Conservation (phyloP, 92 coral and sea anemone species). For the Epizoanthus ramosus region DNA sequence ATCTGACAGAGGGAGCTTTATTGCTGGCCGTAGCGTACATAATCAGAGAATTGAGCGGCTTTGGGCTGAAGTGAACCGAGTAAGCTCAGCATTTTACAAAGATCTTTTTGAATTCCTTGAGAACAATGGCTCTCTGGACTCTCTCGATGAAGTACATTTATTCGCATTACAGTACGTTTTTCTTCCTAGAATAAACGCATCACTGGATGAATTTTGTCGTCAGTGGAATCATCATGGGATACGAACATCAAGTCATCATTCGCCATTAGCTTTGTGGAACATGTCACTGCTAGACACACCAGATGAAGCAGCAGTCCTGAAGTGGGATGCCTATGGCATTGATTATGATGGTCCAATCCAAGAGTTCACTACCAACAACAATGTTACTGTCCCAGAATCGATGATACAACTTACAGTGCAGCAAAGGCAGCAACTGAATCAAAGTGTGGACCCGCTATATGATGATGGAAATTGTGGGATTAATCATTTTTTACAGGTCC, state of each 20-base stretch:
- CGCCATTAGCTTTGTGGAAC: constrained; percentile 45
- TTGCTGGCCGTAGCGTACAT: constrained; percentile 44
- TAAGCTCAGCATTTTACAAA: constrained; percentile 45
- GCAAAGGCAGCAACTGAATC: constrained; percentile 32
- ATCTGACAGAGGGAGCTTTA: constrained; percentile 44
- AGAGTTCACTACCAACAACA: constrained; percentile 31
- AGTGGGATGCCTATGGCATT: constrained; percentile 37
- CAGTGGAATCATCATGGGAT: constrained; percentile 71
- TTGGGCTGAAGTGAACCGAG: constrained; percentile 51
- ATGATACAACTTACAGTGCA: constrained; percentile 23
- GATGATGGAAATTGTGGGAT: constrained; percentile 42
- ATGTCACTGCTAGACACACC: constrained; percentile 21
- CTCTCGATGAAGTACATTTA: constrained; percentile 44
- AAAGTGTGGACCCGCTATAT: constrained; percentile 39
- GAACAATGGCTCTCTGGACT: constrained; percentile 43
- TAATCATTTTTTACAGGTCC: constrained; percentile 22
- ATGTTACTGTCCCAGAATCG: constrained; percentile 39
- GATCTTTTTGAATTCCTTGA: constrained; percentile 45
- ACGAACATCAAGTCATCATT: constrained; percentile 54
- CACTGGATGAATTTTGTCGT: constrained; percentile 52
- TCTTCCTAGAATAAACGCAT: constrained; percentile 58
- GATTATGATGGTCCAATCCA: constrained; percentile 45
- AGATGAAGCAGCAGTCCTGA: constrained; percentile 29
- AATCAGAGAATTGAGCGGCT: constrained; percentile 30
- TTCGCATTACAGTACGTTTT: constrained; percentile 45